Evolutionary conservation across 2,797 vertebrate genomes (phyloP), one percentile per base, ranked within the genome.

Genomic region (Gymnothorax reevesii): DNA sequence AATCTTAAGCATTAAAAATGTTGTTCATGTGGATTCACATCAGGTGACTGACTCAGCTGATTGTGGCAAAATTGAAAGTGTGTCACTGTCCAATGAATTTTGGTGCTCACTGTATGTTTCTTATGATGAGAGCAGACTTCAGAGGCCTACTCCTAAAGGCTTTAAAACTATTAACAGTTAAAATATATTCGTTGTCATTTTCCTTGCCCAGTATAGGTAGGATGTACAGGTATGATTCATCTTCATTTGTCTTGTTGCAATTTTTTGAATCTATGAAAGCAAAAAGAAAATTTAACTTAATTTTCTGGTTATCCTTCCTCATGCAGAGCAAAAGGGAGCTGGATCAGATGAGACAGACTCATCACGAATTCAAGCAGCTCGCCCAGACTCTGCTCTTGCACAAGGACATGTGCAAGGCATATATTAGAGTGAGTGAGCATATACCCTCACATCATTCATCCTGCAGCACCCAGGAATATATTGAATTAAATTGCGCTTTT

Each of bases 301-400:
- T 80, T 52, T 80, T 52, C 25, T 55, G 17, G 20, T 80, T 12
- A 7, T 42, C 0, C 17, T 59, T 17, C 52, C 10, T 20, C 86
- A 5, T 85, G 77, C 87, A 96, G 95, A 94, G 83, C 80, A 91
- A 88, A 33, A 92, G 27, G 2, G 90, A 95, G 55, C 93, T 94
- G 90, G 91, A 92, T 66, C 89, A 94, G 1, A 96, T 96, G 94
- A 94, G 91, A 88, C 95, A 93, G 88, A 94, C 92, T 86, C 91
- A 94, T 7, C 17, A 85, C 82, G 95, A 96, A 80, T 96, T 96
- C 59, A 94, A 89, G 88, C 52, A 85, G 59, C 88, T 96, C 85
- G 94, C 93, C 4, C 92, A 93, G 62, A 79, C 84, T 9, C 94
- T 96, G 0, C 91, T 91, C 0, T 82, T 91, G 88, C 90, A 95